A percentile compares a stretch with the other conserved stretches of the same genome.
phyloP scores from a whole-genome alignment of 2,113 vertebrate genomes.

The Coptodon bakossiorum region DNA sequence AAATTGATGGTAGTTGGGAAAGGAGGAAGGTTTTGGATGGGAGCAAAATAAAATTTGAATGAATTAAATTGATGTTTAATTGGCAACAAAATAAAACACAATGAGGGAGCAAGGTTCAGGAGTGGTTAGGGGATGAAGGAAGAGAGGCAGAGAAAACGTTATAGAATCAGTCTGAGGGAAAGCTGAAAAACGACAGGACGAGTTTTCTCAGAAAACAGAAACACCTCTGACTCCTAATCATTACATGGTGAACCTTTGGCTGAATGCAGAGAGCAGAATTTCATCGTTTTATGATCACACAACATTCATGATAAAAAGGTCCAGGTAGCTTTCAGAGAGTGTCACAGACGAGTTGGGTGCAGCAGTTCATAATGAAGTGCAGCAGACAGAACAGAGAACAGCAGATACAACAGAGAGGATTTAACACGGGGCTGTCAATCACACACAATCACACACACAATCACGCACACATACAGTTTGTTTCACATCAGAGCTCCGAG shows the following conservation, averaged over 20 bases:
- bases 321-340: conserved; percentile 24
- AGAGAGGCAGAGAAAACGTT: conserved; percentile 53
- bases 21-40: not conserved
- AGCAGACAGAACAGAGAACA: conserved; percentile 41
- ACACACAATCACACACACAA: not conserved
- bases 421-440: conserved; percentile 1
- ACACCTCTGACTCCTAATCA: not conserved
- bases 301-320: not conserved
- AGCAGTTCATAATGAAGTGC: conserved; percentile 40
- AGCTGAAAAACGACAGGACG: not conserved
- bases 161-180: conserved; percentile 10
- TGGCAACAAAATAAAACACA: not conserved
- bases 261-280: not conserved
- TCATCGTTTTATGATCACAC: conserved; percentile 7
- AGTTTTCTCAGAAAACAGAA: not conserved
- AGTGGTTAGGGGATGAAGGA: conserved; percentile 32
- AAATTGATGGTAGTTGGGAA: not conserved
- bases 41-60: not conserved
- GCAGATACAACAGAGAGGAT: conserved; percentile 30
- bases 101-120: not conserved
- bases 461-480: not conserved
- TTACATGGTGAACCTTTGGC: not conserved
- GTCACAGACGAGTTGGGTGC: conserved; percentile 25
- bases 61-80: conserved; percentile 15
- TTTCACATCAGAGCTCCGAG: not conserved